A percentile compares a stretch with the other conserved stretches of the same genome.
These are phyloP conservation scores for Heteromyza rotundicornis DNA, from an alignment of 2,888 invertebrate genomes.

Conservation along the genomic window DNA sequence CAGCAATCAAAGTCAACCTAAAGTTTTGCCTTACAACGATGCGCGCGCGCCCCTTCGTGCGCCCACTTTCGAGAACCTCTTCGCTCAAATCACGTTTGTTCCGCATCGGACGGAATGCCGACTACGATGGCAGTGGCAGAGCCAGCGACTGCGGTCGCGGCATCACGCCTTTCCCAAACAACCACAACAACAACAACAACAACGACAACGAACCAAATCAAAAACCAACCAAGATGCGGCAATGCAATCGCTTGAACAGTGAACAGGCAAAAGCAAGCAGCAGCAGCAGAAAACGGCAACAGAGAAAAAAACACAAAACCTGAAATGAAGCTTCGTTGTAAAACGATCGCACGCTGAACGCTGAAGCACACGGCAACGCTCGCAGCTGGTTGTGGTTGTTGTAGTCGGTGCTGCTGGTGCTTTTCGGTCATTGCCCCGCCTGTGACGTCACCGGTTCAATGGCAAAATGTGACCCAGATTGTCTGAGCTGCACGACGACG, in stretches of 20 bases:
- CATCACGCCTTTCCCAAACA: conserved; percentile 9
- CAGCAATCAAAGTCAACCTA: conserved; percentile 27
- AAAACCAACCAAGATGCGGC: neutral
- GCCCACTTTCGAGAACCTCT: conserved; percentile 22
- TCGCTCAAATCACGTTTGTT: conserved; percentile 54
- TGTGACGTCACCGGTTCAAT: conserved; percentile 64
- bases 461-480: conserved; percentile 64
- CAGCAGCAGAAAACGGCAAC: conserved; percentile 5
- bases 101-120: conserved; percentile 49
- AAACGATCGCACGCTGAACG: conserved; percentile 6
- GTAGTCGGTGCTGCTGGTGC: conserved; percentile 46
- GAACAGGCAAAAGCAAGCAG: conserved; percentile 4
- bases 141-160: conserved; percentile 17
- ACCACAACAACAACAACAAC: conserved; percentile 9
- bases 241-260: conserved; percentile 1
- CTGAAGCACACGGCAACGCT: neutral
- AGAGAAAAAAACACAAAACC: conserved; percentile 37
- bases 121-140: conserved; percentile 22
- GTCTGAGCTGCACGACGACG: conserved; percentile 60
- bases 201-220: too few species aligned
- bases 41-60: neutral
- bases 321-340: conserved; percentile 38
- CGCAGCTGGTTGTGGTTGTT: conserved; percentile 22
- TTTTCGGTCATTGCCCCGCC: conserved; percentile 59
- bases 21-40: neutral